Conservation (phyloP, 2,888 invertebrate species). For the Lochmaea capreae region DNA sequence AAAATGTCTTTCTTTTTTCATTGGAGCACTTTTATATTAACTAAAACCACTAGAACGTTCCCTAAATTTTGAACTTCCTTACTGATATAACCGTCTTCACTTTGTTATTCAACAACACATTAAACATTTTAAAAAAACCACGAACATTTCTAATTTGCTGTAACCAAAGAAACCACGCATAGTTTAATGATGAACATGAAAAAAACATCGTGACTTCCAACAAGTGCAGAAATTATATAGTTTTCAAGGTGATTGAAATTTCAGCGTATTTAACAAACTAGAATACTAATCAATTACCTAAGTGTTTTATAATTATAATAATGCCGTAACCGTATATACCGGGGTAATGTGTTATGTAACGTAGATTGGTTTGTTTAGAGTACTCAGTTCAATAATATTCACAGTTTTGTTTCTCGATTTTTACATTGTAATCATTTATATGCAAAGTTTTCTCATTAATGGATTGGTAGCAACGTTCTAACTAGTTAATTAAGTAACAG, state of each 20-base stretch:
- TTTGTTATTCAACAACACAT: too few relatives aligned
- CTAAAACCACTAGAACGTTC: too few relatives aligned
- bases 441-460: too few relatives aligned
- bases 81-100: too few relatives aligned
- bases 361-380: background rate
- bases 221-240: background rate
- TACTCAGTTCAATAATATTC: background rate
- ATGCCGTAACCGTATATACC: background rate
- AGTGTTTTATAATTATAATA: conserved; percentile 1
- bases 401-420: too few relatives aligned
- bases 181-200: background rate
- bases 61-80: too few relatives aligned
- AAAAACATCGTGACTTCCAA: background rate
- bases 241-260: background rate
- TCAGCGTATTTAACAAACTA: background rate
- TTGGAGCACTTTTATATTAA: too few relatives aligned
- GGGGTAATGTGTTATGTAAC: background rate
- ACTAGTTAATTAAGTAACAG: too few relatives aligned
- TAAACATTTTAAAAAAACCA: background rate
- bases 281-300: background rate
- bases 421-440: too few relatives aligned
- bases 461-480: too few relatives aligned
- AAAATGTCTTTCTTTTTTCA: too few relatives aligned
- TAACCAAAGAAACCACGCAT: background rate
- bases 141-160: background rate